Percentiles rank a stretch among this genome's conserved stretches.
Conservation (phyloP, 2,888 invertebrate genomes). For the Tridacna crocea region DNA sequence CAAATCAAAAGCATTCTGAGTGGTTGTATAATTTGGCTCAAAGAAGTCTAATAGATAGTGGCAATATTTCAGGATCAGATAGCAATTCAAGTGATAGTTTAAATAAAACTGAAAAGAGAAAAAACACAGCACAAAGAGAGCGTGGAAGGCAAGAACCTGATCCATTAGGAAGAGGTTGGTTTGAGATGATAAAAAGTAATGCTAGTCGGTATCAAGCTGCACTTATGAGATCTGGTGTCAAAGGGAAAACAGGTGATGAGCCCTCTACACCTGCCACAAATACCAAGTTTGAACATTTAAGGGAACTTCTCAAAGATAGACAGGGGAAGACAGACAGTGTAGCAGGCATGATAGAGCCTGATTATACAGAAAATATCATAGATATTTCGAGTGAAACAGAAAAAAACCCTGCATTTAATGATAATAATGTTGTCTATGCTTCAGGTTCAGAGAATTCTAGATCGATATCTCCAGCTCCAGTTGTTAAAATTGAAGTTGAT, state of each 20-base stretch:
- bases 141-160: slow-evolving; percentile 16
- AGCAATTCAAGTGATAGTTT: not conserved
- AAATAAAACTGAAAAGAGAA: not conserved
- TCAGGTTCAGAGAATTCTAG: slow-evolving; percentile 13
- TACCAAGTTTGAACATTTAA: slow-evolving; percentile 5
- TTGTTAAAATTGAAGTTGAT: slow-evolving; percentile 58
- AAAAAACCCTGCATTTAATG: not conserved
- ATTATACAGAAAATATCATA: not conserved
- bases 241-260: not conserved
- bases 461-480: slow-evolving; percentile 44
- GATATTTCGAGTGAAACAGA: not conserved
- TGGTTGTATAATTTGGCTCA: slow-evolving; percentile 19
- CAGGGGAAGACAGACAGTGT: not conserved
- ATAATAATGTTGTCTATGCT: not conserved
- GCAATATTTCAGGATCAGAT: slow-evolving; percentile 3
- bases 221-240: slow-evolving; percentile 27
- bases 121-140: not conserved
- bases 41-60: slow-evolving; percentile 9
- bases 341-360: not conserved
- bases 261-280: not conserved
- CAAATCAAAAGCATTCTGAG: slow-evolving; percentile 19
- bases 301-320: not conserved
- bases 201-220: slow-evolving; percentile 59
- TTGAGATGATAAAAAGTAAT: slow-evolving; percentile 59
- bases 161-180: slow-evolving; percentile 45